Base-by-base conservation (phyloP, 1,140 invertebrate genomes). In the Drosophila nebulosa region DNA sequence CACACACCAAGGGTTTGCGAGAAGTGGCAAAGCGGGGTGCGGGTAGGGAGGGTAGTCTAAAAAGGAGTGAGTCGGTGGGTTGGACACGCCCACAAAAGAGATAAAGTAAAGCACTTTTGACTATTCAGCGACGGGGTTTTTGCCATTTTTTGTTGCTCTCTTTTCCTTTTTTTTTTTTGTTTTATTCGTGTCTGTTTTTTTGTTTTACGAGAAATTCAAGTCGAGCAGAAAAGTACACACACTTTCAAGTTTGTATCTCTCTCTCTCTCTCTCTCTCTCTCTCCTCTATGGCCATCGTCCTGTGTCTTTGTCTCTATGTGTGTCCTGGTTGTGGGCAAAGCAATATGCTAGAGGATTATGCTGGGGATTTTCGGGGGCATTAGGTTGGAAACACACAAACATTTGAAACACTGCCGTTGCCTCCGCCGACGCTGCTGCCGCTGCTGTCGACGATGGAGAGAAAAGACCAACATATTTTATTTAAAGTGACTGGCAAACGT, bases 41-140 rank as follows among this genome's bases (percentile, higher is more conserved):
- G 36, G 26, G 27, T 27, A 53, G 52, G 21, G 22, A 1, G 32
- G n/a, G 9, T 16, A 18, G 39, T 14, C 36, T 1, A 46, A 21
- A 46, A 21, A 18, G 21, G 61, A 26, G 51, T 32, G 36, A n/a
- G 50, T 26, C 22, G 26, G 26, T 22, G 51, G 12, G 30, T 32
- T 30, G 14, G 30, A 78, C 65, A 86, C 78, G 71, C 81, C 78
- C 81, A 81, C 70, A 74, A 56, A 69, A 72, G 64, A 79, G 67
- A 86, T 88, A 88, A 88, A 88, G 71, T 88, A 88, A 88, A 88
- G 83, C 78, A 81, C 83, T 86, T 86, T 88, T 88, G 83, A 88
- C 83, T 88, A 88, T 78, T 86, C 81, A 80, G 79, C 81, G 78
- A 72, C 61, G 55, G 74, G 81, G 59, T 67, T 64, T 85, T 85